phyloP scores from a whole-genome alignment of 2,113 vertebrate genomes.

The Lophura nycthemera region DNA sequence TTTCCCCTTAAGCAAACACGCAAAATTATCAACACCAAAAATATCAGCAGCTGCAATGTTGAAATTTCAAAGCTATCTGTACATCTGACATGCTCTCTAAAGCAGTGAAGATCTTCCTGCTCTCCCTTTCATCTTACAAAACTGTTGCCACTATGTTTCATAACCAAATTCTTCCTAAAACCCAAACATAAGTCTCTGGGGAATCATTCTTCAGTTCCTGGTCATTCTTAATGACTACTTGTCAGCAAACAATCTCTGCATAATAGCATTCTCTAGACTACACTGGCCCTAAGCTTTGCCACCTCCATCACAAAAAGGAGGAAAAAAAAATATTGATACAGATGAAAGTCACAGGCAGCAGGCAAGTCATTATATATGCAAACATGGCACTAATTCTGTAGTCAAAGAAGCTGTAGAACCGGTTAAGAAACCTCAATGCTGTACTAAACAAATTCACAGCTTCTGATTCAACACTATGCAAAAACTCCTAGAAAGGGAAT shows the following conservation, averaged over 20 bases:
- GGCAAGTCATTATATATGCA: not conserved
- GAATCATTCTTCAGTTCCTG: conserved; percentile 21
- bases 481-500: not conserved
- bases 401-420: not conserved
- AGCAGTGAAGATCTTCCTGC: not conserved
- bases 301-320: not conserved
- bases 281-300: not conserved
- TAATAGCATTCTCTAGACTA: not conserved
- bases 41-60: not conserved
- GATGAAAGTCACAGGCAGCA: not conserved
- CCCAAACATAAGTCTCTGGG: not conserved
- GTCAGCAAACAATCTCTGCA: conserved; percentile 19
- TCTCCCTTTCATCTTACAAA: not conserved
- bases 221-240: conserved; percentile 6
- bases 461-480: not conserved
- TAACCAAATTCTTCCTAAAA: conserved; percentile 25
- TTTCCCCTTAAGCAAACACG: not conserved
- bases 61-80: not conserved
- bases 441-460: not conserved
- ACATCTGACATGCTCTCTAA: conserved; percentile 6
- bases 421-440: not conserved
- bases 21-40: not conserved
- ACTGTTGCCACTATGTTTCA: conserved; percentile 28
- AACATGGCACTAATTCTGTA: not conserved
- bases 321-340: not conserved